Evolutionary conservation across 1,140 invertebrate genomes (phyloP), one percentile per base, ranked within the genome.

Genomic region (Physella acuta): DNA sequence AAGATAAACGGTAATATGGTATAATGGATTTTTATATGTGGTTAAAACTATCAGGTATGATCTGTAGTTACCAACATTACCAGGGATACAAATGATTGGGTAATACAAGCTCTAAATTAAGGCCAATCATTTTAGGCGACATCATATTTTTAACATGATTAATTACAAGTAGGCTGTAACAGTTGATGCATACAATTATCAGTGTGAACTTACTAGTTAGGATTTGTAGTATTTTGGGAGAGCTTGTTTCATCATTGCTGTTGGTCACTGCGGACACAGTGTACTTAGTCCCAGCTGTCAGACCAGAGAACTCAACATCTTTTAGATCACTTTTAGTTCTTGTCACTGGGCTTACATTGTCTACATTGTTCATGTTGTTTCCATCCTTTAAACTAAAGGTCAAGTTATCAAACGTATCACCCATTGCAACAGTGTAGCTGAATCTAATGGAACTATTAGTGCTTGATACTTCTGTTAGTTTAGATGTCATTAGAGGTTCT

Each of bases 381-480:
- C 36, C 60, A 0, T 39, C 59, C 20, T 33, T 24, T 39, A 81
- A 20, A 51, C 63, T 71, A 67, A 81, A 81, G 1, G 61, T 11
- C 20, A 78, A 74, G n/a, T 74, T 51, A 56, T 78, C 75, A 75
- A 78, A 81, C 24, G 74, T 70, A 33, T 79, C 75, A 14, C 11
- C 36, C 3, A 31, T 55, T 17, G 63, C 26, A 24, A 73, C 58
- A 11, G 65, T 75, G 71, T 79, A 81, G 3, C 53, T 26, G 20
- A 81, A 58, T 17, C 64, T 56, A 16, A 81, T 65, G 20, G 72
- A 62, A 11, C 68, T 67, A 52, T 72, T 75, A 0, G 75, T 74
- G 63, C 68, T 71, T 24, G 33, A 53, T 30, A 51, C 69, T 34
- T 69, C 66, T 55, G 14, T 63, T 20, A 69, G 53, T 28, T n/a